Evolutionary conservation across 2,113 vertebrate species (phyloP), one percentile per base, ranked within the genome.

Genomic region (Cricetomys ansorgei): DNA sequence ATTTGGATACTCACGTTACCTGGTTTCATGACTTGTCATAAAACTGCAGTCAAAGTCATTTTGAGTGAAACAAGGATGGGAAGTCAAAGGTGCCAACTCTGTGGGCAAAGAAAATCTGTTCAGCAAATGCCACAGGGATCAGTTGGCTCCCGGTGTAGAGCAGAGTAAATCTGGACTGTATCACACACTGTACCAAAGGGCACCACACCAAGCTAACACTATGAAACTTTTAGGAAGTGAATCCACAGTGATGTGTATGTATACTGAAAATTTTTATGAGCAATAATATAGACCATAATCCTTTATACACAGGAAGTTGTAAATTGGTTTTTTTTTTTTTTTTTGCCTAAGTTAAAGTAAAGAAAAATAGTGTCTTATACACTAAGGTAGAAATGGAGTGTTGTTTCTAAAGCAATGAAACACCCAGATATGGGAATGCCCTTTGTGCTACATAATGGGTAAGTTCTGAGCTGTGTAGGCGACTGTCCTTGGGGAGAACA

Each of bases 361-460:
- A 11, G 15, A 79, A 81, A 55, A 40, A 37, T 7, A 6, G 27
- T 23, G 64, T 40, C 84, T 59, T 45, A 12, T 2, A 6, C 43
- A 45, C 5, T 65, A n/a, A 15, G 12, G 21, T 3, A 37, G 40
- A 31, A 5, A 34, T 9, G 5, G 3, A 3, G 0, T 31, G 40
- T 37, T 9, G 9, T 27, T 73, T 29, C 48, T 2, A 1, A 69
- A n/a, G 15, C 16, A 9, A 0, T 0, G 25, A 64, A 21, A 45
- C 9, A 3, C 23, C 29, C 9, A 53, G 40, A 12, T 21, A 13
- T 19, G 10, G 2, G n/a, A 7, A 25, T 73, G 40, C 45, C 3
- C 55, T 29, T n/a, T 75, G 4, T 6, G 45, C 7, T n/a, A 3
- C 1, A 0, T 2, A 4, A 16, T 2, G 7, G 13, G 55, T 27